phyloP scores from a whole-genome alignment of 1,140 invertebrate species.

The Prorops nasuta region DNA sequence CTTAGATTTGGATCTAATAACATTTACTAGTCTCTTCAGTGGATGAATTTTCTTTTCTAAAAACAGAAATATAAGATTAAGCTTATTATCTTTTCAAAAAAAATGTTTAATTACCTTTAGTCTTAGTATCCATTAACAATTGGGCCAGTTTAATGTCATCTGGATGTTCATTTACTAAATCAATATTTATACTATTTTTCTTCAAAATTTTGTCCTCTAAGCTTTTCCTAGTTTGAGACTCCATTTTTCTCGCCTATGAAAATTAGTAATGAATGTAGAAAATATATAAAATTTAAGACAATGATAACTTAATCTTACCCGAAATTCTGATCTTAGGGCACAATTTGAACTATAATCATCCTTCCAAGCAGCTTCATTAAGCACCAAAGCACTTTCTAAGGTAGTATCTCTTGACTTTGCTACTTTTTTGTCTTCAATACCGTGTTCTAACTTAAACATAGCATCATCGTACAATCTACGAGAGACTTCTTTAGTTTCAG shows the following conservation, averaged over 20 bases:
- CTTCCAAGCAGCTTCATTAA: slow-evolving; percentile 78
- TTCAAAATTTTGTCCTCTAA: slow-evolving; percentile 72
- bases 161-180: slow-evolving; percentile 73
- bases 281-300: slow-evolving; percentile 6
- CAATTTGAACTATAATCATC: slow-evolving; percentile 91
- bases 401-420: slow-evolving; percentile 70
- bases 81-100: background rate
- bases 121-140: slow-evolving; percentile 57
- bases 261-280: slow-evolving; percentile 13
- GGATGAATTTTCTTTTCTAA: slow-evolving; percentile 26
- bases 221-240: slow-evolving; percentile 67
- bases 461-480: slow-evolving; percentile 88
- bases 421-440: slow-evolving; percentile 74
- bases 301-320: slow-evolving; percentile 60
- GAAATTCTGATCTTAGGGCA: slow-evolving; percentile 76
- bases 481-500: slow-evolving; percentile 85
- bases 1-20: slow-evolving; percentile 36
- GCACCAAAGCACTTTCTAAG: slow-evolving; percentile 71
- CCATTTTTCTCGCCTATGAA: slow-evolving; percentile 71
- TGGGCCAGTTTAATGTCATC: slow-evolving; percentile 79
- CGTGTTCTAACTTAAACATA: slow-evolving; percentile 96
- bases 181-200: slow-evolving; percentile 77
- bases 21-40: slow-evolving; percentile 37
- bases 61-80: slow-evolving; percentile 18
- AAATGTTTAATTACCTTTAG: slow-evolving; percentile 24